These are phyloP conservation scores for Drosophila miranda DNA, from an alignment of 1,140 invertebrate species.

Conservation along the genomic window DNA sequence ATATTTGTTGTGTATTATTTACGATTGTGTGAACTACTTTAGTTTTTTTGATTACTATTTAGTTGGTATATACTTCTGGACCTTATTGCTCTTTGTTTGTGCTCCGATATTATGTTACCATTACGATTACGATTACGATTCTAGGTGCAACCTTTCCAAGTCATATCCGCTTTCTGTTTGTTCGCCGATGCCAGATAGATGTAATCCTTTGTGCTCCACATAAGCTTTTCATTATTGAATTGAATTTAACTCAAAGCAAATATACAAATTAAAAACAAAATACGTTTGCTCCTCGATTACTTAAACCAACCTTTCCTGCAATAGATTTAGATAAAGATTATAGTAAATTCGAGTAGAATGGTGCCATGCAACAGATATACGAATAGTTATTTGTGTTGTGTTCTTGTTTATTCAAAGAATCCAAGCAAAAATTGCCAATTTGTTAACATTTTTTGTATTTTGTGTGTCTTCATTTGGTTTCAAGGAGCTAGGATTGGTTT, in stretches of 20 bases:
- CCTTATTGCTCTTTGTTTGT: constrained; percentile 29
- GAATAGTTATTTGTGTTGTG: constrained; percentile 6
- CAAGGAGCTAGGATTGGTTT: constrained; percentile 56
- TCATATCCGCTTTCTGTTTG: constrained; percentile 48
- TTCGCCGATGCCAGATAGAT: constrained; percentile 28
- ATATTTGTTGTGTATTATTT: constrained; percentile 34
- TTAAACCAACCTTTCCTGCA: constrained; percentile 66
- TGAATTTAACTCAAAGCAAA: constrained; percentile 67
- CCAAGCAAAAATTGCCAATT: constrained; percentile 55
- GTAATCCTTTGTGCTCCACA: constrained; percentile 36
- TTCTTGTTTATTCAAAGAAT: constrained; percentile 43
- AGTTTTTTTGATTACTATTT: constrained; percentile 20
- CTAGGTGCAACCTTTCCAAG: constrained; percentile 41
- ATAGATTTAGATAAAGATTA: constrained; percentile 13
- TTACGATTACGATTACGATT: constrained; percentile 7
- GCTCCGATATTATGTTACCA: constrained; percentile 17
- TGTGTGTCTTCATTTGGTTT: constrained; percentile 64
- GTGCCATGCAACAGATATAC: constrained; percentile 43
- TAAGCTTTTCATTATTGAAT: constrained; percentile 67
- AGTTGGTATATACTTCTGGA: constrained; percentile 29
- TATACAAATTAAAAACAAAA: constrained; percentile 53
- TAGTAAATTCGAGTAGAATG: constrained; percentile 2
- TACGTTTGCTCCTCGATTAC: constrained; percentile 36
- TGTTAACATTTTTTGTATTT: constrained; percentile 49
- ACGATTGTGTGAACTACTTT: constrained; percentile 8